Evolutionary conservation across 2,113 vertebrate genomes (phyloP).

Genomic region (Clarias batrachus): DNA sequence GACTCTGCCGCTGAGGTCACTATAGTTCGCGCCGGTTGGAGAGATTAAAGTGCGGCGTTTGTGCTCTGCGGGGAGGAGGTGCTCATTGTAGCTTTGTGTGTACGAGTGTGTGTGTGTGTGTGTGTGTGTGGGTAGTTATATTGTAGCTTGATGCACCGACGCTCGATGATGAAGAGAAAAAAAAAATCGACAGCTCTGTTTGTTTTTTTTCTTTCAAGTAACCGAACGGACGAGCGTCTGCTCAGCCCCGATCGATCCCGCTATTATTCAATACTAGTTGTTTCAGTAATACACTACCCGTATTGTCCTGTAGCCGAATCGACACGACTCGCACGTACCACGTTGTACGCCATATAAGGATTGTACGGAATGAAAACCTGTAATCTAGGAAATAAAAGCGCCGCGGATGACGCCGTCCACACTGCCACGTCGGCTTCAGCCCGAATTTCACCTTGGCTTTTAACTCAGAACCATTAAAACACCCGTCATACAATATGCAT

Average conservation of each 20-base stretch:
- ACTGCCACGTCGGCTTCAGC: background rate
- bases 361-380: background rate
- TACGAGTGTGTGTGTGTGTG: conserved; percentile 12
- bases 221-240: background rate
- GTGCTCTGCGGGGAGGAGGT: conserved; percentile 3
- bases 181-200: background rate
- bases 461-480: too few relatives aligned
- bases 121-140: background rate
- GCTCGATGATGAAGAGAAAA: background rate
- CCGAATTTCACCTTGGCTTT: too few relatives aligned
- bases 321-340: background rate
- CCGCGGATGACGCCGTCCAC: background rate
- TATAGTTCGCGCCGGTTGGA: background rate
- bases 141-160: background rate
- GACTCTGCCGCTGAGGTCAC: conserved; percentile 16
- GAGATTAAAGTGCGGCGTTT: conserved; percentile 10
- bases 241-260: background rate
- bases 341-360: background rate
- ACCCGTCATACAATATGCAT: background rate
- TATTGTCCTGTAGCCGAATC: background rate
- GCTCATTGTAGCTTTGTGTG: conserved; percentile 21
- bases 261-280: too few relatives aligned
- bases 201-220: background rate
- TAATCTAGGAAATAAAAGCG: background rate
- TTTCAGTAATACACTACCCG: too few relatives aligned